Base-by-base conservation (phyloP, 2,888 invertebrate species). In the Eupithecia tripunctaria region DNA sequence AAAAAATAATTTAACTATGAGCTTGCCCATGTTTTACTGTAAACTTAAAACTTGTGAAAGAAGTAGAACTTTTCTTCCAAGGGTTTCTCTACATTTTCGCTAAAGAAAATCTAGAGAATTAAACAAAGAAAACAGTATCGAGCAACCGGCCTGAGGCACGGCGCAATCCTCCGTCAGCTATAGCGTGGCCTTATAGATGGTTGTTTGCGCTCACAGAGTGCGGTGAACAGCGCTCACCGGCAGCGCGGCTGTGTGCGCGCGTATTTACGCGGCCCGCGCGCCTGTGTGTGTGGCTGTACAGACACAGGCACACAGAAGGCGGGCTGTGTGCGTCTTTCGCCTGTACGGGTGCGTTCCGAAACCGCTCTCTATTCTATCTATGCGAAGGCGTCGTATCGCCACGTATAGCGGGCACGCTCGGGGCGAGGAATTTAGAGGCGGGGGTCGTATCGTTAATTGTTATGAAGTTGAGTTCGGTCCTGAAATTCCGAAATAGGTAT, bases 121-220 rank as follows among this genome's bases (percentile, higher is more conserved):
- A 77, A 84, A 86, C 84, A 86, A 88, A 86, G 84, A 85, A 87
- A 85, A 81, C 74, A 79, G 70, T 78, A 81, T 76, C 75, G 80
- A 80, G 82, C 79, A 86, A 85, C 80, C 91, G 91, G 92, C 92
- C 81, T 88, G 86, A 82, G 85, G 86, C 94, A 90, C 86, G 89
- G 86, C 85, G 78, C 91, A 88, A 84, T 93, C 94, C 92, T 91
- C 89, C 87, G 94, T 93, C 93, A 89, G 93, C 94, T 94, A 94
- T 94, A 94, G 94, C 94, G 94, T 94, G 94, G 94, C 94, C 94
- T 94, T 94, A 94, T 94, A 94, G 94, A 94, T 94, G 94, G 94
- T 94, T 94, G 94, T 94, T 94, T 94, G 94, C 94, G 94, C 94
- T 94, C 94, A 94, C 94, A 94, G 94, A 94, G 94, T 94, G 94